A percentile compares a stretch with the other conserved stretches of the same genome.
phyloP scores from a whole-genome alignment of 2,113 vertebrate species.

The Prunella himalayana region DNA sequence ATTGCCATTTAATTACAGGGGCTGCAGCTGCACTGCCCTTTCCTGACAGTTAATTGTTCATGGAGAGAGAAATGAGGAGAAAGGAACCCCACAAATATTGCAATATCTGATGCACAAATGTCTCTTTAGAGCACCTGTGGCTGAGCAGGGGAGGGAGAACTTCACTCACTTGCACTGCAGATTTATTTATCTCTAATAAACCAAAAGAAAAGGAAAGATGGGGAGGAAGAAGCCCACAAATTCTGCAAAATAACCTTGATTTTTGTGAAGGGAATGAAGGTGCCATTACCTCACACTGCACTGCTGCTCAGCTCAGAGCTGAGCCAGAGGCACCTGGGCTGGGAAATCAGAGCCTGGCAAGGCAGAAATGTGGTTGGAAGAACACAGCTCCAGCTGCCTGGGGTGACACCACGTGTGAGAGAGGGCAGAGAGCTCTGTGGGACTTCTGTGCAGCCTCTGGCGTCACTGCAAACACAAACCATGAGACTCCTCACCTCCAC shows the following conservation, averaged over 20 bases:
- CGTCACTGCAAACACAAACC: background rate
- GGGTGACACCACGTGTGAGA: background rate
- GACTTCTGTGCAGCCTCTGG: background rate
- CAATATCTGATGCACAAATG: accelerated
- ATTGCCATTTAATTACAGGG: background rate
- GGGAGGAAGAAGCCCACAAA: background rate
- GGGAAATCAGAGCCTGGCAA: background rate
- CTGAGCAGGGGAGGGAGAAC: background rate
- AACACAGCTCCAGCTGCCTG: accelerated
- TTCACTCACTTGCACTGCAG: background rate
- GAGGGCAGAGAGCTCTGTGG: background rate
- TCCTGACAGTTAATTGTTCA: background rate
- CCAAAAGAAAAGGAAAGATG: background rate
- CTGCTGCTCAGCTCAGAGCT: background rate
- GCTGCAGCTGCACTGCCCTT: background rate
- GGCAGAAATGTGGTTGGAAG: background rate
- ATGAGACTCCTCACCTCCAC: background rate
- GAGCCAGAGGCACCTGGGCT: background rate
- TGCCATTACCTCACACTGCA: background rate
- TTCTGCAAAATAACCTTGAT: background rate
- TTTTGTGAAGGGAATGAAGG: background rate
- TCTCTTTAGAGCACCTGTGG: background rate
- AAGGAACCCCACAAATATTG: background rate
- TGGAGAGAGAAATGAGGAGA: background rate
- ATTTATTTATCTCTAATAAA: background rate